Conservation (phyloP, 2,113 vertebrate genomes). For the Aptenodytes forsteri region DNA sequence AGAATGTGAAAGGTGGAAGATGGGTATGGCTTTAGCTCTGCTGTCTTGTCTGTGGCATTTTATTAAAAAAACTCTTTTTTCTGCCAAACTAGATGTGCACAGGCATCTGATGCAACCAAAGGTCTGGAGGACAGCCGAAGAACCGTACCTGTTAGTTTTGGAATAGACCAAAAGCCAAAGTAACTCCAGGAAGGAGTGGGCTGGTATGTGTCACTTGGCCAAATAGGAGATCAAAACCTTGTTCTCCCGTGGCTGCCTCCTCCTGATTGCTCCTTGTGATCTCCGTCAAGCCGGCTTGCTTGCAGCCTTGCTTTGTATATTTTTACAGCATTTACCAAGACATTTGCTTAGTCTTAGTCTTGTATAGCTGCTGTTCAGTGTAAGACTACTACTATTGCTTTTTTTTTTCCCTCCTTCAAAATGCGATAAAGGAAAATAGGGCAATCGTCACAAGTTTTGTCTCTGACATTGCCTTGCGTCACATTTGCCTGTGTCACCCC, state of each 20-base stretch:
- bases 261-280: background rate
- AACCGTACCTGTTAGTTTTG: background rate
- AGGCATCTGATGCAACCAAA: background rate
- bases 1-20: background rate
- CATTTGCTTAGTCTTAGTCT: background rate
- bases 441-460: accelerated
- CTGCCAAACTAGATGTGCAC: background rate
- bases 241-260: background rate
- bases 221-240: background rate
- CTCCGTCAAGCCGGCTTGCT: background rate
- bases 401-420: background rate
- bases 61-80: background rate
- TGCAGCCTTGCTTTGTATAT: background rate
- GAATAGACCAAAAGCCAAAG: background rate
- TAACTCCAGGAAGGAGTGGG: background rate
- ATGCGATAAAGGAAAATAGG: accelerated
- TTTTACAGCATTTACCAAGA: background rate
- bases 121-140: background rate
- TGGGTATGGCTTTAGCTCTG: background rate
- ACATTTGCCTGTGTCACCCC: background rate
- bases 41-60: background rate
- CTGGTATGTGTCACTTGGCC: background rate
- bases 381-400: background rate
- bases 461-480: background rate
- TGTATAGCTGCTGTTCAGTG: background rate